A percentile compares a stretch with the other conserved stretches of the same genome.
Evolutionary conservation across 2,888 invertebrate genomes (phyloP).

Genomic region (Euzophera pinguis): DNA sequence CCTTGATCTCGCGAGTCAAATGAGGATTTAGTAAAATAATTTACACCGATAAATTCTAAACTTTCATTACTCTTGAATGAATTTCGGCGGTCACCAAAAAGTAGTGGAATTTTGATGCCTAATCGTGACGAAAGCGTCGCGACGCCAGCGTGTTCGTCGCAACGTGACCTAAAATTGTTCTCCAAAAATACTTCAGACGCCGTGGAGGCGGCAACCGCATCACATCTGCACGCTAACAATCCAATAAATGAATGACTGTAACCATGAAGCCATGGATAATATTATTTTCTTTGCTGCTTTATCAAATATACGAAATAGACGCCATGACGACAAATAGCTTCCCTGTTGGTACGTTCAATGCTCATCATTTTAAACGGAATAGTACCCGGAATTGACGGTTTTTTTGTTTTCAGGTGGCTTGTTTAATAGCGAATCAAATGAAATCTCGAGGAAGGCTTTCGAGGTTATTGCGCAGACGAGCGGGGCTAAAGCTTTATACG

Average conservation of each 20-base stretch:
- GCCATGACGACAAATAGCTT: constrained; percentile 37
- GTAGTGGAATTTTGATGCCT: constrained; percentile 17
- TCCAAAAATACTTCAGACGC: constrained; percentile 75
- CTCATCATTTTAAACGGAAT: background rate
- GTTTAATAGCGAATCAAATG: constrained; percentile 54
- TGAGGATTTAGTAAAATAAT: too few species aligned
- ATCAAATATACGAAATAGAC: constrained; percentile 24
- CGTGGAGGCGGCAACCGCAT: constrained; percentile 44
- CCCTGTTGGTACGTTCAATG: constrained; percentile 51
- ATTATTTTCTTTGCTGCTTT: constrained; percentile 31
- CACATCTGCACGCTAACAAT: constrained; percentile 40
- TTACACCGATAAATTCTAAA: too few species aligned
- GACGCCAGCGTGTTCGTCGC: constrained; percentile 28
- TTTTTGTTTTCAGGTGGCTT: constrained; percentile 66
- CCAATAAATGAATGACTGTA: constrained; percentile 30
- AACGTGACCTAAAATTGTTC: constrained; percentile 71
- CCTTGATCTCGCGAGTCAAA: too few species aligned
- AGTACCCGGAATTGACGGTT: background rate
- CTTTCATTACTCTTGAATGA: constrained; percentile 14
- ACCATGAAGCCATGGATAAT: constrained; percentile 30
- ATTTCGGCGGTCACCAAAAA: constrained; percentile 18
- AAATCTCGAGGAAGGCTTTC: constrained; percentile 44
- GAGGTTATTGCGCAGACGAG: constrained; percentile 42
- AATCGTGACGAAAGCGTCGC: constrained; percentile 25
- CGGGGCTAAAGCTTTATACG: constrained; percentile 44